Conservation (phyloP, 2,888 invertebrate genomes). For the Protonemura montana region DNA sequence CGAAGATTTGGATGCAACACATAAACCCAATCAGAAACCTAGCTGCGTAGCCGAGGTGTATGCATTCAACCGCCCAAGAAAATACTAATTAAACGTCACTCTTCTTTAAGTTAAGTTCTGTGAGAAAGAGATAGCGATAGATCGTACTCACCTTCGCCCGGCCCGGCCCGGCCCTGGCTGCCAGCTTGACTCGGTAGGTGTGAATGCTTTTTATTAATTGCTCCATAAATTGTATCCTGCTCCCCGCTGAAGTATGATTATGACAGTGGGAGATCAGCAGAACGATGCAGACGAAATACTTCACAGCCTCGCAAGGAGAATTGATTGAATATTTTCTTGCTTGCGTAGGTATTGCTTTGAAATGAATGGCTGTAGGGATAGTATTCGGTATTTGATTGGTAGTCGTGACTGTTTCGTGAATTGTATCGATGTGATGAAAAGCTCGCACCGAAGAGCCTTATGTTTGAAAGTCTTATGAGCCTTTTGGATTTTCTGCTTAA, state of each 20-base stretch:
- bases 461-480: too few species aligned
- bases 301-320: not conserved
- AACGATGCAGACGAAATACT: not conserved
- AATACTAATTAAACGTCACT: not conserved
- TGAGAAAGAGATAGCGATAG: not conserved
- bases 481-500: too few species aligned
- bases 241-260: slow-evolving; percentile 31
- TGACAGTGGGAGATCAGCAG: slow-evolving; percentile 28
- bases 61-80: not conserved
- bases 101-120: not conserved
- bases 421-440: too few species aligned
- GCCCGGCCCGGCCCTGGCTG: not conserved
- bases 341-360: not conserved
- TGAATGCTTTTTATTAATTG: slow-evolving; percentile 41
- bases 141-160: not conserved
- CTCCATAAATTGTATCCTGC: slow-evolving; percentile 37
- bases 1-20: not conserved
- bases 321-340: not conserved
- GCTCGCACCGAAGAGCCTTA: too few species aligned
- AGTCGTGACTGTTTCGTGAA: too few species aligned
- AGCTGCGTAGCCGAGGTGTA: not conserved
- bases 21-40: not conserved
- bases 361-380: too few species aligned
- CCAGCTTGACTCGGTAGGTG: not conserved
- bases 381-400: too few species aligned